Base-by-base conservation (phyloP, 2,888 invertebrate species). In the Lycaena phlaeas region DNA sequence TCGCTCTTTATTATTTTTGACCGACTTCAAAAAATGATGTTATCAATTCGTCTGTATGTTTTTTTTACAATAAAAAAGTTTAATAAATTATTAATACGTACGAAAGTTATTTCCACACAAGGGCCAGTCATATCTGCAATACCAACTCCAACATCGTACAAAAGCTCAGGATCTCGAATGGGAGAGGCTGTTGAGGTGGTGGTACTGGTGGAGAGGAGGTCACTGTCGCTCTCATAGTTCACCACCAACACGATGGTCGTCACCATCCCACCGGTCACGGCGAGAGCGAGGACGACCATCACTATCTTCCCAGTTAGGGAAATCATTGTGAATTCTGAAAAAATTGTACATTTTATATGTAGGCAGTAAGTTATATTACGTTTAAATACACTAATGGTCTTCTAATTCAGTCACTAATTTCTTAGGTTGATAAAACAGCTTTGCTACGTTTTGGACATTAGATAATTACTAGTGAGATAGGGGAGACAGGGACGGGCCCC, bases 51-150 rank as follows among this genome's bases (percentile, higher is more conserved):
- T n/a, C n/a, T n/a, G n/a, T n/a, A n/a, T n/a, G n/a, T n/a, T n/a
- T n/a, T n/a, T n/a, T n/a, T n/a, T n/a, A n/a, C n/a, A n/a, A n/a
- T n/a, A n/a, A n/a, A n/a, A n/a, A n/a, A n/a, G n/a, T n/a, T n/a
- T n/a, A n/a, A n/a, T n/a, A n/a, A n/a, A n/a, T n/a, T n/a, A 7
- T 5, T 17, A 28, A 15, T 51, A 90, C 93, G 90, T 85, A 97
- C 97, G 85, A 97, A 95, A 52, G 90, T 89, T 40, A 97, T 90
- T 74, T 95, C 96, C 5, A 92, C 95, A n/a, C 92, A 87, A 0
- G 97, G 96, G 14, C 97, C 97, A 0, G 97, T 97, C 60, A 92
- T 89, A 71, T 97, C 97, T 2, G 93, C 93, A 34, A 94, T 93
- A 0, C 96, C 97, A 4, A 94, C 90, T 3, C 97, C 97, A 22